These are phyloP conservation scores for Reticulitermes speratus DNA, from an alignment of 1,140 invertebrate genomes.

Conservation along the genomic window DNA sequence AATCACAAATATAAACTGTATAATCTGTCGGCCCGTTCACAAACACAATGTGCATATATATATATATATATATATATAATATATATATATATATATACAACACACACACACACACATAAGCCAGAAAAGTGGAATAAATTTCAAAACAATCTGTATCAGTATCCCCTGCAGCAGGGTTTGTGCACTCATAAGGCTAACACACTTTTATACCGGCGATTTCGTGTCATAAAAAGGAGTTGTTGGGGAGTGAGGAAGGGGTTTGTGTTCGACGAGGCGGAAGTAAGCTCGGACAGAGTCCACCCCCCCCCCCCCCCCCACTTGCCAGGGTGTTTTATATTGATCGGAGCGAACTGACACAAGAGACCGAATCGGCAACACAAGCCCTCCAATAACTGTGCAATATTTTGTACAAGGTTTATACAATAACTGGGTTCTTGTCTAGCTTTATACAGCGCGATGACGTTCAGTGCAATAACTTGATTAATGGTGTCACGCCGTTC, in stretches of 20 bases:
- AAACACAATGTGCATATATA: too few relatives aligned
- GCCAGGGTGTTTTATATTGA: background rate
- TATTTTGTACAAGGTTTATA: background rate
- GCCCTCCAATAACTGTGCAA: background rate
- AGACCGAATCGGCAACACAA: background rate
- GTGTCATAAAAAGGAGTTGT: too few relatives aligned
- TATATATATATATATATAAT: too few relatives aligned
- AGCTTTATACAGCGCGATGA: background rate
- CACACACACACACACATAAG: too few relatives aligned
- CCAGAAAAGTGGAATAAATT: too few relatives aligned
- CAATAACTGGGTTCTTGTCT: background rate
- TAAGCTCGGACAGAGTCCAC: background rate
- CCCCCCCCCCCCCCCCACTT: background rate
- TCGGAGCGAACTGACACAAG: background rate
- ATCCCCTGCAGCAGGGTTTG: too few relatives aligned
- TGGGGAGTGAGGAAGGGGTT: background rate
- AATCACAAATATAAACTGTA: too few relatives aligned
- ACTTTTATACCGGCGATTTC: background rate
- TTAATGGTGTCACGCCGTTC: background rate
- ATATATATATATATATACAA: too few relatives aligned
- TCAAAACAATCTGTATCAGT: too few relatives aligned
- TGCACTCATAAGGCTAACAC: background rate
- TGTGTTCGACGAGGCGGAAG: background rate
- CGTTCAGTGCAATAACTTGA: background rate
- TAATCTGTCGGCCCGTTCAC: too few relatives aligned